Base-by-base conservation (phyloP, 2,113 vertebrate species). In the Phrynosoma platyrhinos region DNA sequence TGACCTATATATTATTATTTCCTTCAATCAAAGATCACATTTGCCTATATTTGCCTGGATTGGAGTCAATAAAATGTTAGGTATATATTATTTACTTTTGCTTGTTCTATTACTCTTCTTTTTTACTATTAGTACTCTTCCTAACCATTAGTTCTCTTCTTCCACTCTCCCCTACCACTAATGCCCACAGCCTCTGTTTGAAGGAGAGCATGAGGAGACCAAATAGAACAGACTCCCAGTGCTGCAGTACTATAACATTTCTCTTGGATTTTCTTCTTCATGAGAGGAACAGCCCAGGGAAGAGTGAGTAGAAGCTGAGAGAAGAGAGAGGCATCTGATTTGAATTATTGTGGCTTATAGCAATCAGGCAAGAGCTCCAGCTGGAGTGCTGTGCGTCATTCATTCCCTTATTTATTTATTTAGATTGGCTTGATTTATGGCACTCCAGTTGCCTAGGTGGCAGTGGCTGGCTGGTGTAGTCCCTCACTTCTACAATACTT, bases 361-460 rank as follows among this genome's bases (percentile, higher is more conserved):
- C 80, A 88, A 88, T 88, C 80, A 82, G 72, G 40, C 55, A 3
- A 88, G 32, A 76, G 72, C 87, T 76, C 58, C 72, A 52, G 42
- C 87, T 83, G 69, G 71, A 87, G 79, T 9, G 40, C 80, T 68
- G 40, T 64, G 72, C 80, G 27, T 88, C 87, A 77, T 87, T 82
- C 69, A 87, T 72, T 64, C 78, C 47, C 27, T 78, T 77, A 69
- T 83, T 88, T 88, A 69, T 88, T 88, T 88, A 88, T 88, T 88
- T 88, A 82, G 87, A 82, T 68, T 83, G 80, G 58, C 87, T 88
- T 88, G 87, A 88, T 88, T 88, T 88, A 88, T 77, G 72, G 74
- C 42, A 52, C 62, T 83, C 14, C 40, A 40, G 53, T 78, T 77
- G 87, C 80, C 64, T 53, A 69, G 87, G 72, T 83, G 87, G 80